Conservation (phyloP, 2,113 vertebrate species). For the Nematolebias whitei region DNA sequence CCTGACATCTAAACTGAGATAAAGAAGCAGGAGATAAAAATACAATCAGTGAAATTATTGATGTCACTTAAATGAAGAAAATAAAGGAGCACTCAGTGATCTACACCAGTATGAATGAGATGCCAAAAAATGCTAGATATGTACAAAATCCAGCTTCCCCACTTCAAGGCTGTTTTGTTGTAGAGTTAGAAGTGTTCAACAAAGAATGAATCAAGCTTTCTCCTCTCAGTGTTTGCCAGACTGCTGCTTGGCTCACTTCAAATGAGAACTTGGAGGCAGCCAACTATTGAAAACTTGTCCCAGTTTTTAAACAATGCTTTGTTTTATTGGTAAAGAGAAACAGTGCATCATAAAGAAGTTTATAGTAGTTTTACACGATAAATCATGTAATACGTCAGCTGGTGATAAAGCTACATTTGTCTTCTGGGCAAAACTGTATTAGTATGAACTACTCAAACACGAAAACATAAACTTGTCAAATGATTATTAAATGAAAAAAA, state of each 20-base stretch:
- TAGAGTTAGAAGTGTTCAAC: conserved; percentile 19
- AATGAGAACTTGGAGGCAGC: conserved; percentile 17
- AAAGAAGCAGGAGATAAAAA: not conserved
- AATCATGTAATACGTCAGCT: conserved; percentile 28
- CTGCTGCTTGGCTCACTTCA: conserved; percentile 10
- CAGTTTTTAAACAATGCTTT: conserved; percentile 19
- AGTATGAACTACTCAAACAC: conserved; percentile 9
- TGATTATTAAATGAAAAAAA: conserved; percentile 35
- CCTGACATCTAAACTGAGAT: conserved; percentile 3
- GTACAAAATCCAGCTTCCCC: conserved; percentile 1
- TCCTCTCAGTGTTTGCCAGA: conserved; percentile 23
- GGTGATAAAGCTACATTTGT: conserved; percentile 13
- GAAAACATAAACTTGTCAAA: conserved; percentile 18
- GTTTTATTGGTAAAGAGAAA: conserved; percentile 22
- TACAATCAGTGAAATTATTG: too few relatives aligned
- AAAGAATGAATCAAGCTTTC: conserved; percentile 18
- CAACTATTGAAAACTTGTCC: conserved; percentile 3
- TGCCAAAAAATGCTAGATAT: too few relatives aligned
- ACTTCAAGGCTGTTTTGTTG: conserved; percentile 12
- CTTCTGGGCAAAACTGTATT: conserved; percentile 4
- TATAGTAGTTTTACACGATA: conserved; percentile 2
- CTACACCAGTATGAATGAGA: too few relatives aligned
- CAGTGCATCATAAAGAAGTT: conserved; percentile 9
- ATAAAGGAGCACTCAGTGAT: not conserved
- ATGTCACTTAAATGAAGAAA: not conserved